phyloP scores from a whole-genome alignment of 2,888 invertebrate species.

The Trissolcus brochymenae region DNA sequence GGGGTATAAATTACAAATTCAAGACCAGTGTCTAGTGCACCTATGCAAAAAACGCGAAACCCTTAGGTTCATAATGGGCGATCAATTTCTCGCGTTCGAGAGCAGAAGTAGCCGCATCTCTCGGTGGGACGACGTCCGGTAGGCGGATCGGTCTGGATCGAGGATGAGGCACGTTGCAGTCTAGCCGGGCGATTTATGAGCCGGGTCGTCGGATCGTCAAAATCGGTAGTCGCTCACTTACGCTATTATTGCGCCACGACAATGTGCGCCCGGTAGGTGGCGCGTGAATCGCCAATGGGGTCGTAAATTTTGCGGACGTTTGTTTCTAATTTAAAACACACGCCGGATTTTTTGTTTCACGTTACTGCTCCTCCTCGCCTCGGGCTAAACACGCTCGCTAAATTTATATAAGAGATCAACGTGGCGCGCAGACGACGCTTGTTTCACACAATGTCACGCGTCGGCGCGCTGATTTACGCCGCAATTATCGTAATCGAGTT shows the following conservation, averaged over 20 bases:
- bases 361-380: constrained; percentile 18
- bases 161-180: constrained; percentile 47
- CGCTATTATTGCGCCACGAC: constrained; percentile 39
- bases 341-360: constrained; percentile 21
- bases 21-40: constrained; percentile 17
- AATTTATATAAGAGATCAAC: constrained; percentile 41
- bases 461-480: constrained; percentile 39
- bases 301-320: constrained; percentile 68
- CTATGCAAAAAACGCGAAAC: constrained; percentile 48
- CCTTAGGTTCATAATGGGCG: constrained; percentile 56
- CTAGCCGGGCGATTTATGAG: constrained; percentile 46
- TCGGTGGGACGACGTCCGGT: constrained; percentile 41
- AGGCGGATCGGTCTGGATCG: constrained; percentile 47
- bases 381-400: constrained; percentile 18
- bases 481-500: constrained; percentile 45
- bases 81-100: constrained; percentile 59
- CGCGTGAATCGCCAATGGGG: constrained; percentile 61
- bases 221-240: constrained; percentile 49
- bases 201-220: constrained; percentile 55
- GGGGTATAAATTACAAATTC: constrained; percentile 8
- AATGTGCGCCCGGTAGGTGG: constrained; percentile 33
- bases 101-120: constrained; percentile 41
- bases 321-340: constrained; percentile 69
- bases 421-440: constrained; percentile 18
- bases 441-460: constrained; percentile 38